phyloP scores from a whole-genome alignment of 2,888 invertebrate species.

The Rhynchonema sp. region DNA sequence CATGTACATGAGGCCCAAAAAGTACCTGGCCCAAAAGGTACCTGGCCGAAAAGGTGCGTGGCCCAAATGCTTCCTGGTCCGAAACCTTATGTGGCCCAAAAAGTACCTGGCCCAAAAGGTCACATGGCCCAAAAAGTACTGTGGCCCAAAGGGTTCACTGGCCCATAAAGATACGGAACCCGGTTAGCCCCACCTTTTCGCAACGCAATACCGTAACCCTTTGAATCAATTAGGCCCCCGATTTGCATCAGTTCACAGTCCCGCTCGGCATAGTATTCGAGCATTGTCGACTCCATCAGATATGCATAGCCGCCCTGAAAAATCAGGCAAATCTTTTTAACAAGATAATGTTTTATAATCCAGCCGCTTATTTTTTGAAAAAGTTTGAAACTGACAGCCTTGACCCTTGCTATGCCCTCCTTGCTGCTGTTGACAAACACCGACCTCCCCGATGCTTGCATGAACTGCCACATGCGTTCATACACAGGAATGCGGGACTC shows the following conservation, averaged over 20 bases:
- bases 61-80: no score
- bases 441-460: conserved; percentile 64
- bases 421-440: conserved; percentile 52
- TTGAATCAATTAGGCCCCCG: conserved; percentile 34
- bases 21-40: no score
- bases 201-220: conserved; percentile 29
- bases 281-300: conserved; percentile 35
- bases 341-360: not conserved
- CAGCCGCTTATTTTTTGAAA: not conserved
- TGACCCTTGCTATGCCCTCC: conserved; percentile 43
- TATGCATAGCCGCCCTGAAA: conserved; percentile 31
- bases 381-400: conserved; percentile 8
- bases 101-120: no score
- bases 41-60: no score
- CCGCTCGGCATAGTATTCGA: conserved; percentile 51
- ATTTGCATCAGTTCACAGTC: conserved; percentile 31
- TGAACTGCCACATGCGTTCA: conserved; percentile 84
- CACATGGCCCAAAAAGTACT: no score
- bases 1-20: no score
- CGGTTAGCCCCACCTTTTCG: conserved; percentile 12
- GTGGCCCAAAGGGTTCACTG: no score
- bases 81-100: no score
- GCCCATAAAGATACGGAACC: not conserved
- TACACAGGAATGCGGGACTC: conserved; percentile 78
- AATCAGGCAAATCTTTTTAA: no score